Conservation (phyloP, 2,113 vertebrate genomes). For the Tenebrosternarchus preto region DNA sequence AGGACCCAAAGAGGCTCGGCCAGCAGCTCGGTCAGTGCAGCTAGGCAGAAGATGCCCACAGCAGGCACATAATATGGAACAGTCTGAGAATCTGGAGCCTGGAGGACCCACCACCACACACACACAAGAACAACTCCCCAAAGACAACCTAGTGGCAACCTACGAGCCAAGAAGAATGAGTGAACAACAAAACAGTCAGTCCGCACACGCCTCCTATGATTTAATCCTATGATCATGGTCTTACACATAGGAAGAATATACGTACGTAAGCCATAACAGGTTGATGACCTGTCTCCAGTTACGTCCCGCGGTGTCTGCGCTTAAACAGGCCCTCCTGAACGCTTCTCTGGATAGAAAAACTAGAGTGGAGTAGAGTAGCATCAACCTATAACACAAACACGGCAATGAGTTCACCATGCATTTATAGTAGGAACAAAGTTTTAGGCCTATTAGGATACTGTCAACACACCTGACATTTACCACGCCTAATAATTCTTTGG, state of each 20-base stretch:
- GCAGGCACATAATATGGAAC: constrained; percentile 86
- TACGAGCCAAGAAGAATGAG: constrained; percentile 58
- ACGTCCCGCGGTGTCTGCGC: constrained; percentile 74
- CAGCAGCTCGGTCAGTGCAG: constrained; percentile 88
- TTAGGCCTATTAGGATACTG: not conserved
- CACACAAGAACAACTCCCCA: constrained; percentile 83
- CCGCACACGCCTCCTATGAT: not conserved
- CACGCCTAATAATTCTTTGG: constrained; percentile 88
- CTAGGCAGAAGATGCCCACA: constrained; percentile 86
- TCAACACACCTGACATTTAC: constrained; percentile 88
- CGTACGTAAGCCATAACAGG: constrained; percentile 93
- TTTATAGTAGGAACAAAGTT: not conserved
- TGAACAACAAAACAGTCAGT: not conserved
- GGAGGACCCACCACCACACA: constrained; percentile 87
- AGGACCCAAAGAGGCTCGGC: constrained; percentile 93
- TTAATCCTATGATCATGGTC: not conserved
- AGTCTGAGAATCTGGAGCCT: constrained; percentile 81
- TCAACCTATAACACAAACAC: constrained; percentile 76
- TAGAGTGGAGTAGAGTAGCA: constrained; percentile 88
- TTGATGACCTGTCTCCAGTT: constrained; percentile 91
- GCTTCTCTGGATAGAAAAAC: constrained; percentile 94
- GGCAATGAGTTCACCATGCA: not conserved
- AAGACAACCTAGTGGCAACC: constrained; percentile 86
- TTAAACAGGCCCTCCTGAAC: constrained; percentile 92
- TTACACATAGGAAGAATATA: constrained; percentile 17